These are phyloP conservation scores for Thymallus thymallus DNA, from an alignment of 2,113 vertebrate genomes.

Conservation along the genomic window DNA sequence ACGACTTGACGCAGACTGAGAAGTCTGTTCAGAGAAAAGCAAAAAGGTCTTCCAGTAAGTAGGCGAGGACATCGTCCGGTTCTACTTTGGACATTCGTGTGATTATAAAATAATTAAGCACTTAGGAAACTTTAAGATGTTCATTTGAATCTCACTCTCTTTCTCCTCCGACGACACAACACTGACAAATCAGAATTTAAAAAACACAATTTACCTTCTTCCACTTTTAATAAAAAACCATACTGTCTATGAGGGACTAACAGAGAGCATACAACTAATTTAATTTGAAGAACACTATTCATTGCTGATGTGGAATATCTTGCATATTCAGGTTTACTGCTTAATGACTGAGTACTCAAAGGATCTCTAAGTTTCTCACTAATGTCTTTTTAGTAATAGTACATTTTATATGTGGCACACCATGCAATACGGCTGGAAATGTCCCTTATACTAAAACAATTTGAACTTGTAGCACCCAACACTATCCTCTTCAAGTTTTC, in stretches of 20 bases:
- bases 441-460: too few species aligned
- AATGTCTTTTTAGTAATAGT: too few species aligned
- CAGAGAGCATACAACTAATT: conserved; percentile 37
- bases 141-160: conserved; percentile 49
- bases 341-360: conserved; percentile 14
- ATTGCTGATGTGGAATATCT: conserved; percentile 29
- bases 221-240: conserved; percentile 46
- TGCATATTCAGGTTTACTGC: conserved; percentile 27
- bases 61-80: conserved; percentile 37
- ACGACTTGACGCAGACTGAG: neutral
- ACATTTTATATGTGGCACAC: too few species aligned
- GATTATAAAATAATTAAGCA: conserved; percentile 69
- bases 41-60: conserved; percentile 45
- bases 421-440: too few species aligned
- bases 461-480: too few species aligned
- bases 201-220: conserved; percentile 31
- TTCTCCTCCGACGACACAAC: conserved; percentile 37
- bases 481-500: too few species aligned
- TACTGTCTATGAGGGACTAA: conserved; percentile 36
- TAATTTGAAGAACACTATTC: conserved; percentile 29
- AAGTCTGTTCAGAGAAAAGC: conserved; percentile 19
- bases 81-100: conserved; percentile 63
- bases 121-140: conserved; percentile 55
- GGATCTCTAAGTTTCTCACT: neutral
- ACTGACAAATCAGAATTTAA: conserved; percentile 39